A percentile compares a stretch with the other conserved stretches of the same genome.
These are phyloP conservation scores for Eristalis arbustorum DNA, from an alignment of 2,888 invertebrate genomes.

Conservation along the genomic window DNA sequence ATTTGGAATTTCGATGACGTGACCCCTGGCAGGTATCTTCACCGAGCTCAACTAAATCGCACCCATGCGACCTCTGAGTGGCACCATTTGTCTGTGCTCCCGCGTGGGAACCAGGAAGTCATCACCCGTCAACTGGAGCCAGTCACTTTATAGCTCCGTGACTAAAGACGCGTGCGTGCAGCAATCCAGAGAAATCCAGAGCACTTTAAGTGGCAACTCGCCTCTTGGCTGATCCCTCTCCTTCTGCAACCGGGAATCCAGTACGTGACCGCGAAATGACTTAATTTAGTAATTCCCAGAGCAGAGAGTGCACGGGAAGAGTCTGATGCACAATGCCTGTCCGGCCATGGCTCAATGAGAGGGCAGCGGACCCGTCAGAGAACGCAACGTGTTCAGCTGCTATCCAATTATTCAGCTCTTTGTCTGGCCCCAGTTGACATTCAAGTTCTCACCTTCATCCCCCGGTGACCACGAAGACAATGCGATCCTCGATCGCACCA, in stretches of 20 bases:
- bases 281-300: slow-evolving; percentile 16
- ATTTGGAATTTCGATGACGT: too few relatives aligned
- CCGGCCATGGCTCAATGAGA: background rate
- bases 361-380: background rate
- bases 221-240: background rate
- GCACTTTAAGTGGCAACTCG: background rate
- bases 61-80: too few relatives aligned
- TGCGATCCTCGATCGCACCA: background rate
- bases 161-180: background rate
- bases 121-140: background rate
- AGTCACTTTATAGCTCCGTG: background rate
- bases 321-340: background rate
- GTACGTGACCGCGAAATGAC: slow-evolving; percentile 19
- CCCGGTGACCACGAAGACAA: background rate
- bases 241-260: background rate
- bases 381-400: background rate
- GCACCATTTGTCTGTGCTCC: background rate
- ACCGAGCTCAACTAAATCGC: too few relatives aligned
- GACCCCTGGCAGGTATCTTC: too few relatives aligned
- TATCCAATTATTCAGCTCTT: background rate
- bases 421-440: background rate
- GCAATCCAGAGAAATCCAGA: background rate
- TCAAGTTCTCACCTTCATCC: background rate
- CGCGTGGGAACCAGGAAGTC: background rate
- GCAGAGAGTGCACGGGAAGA: background rate